These are phyloP conservation scores for Sinelater perroti DNA, from an alignment of 2,888 invertebrate species.

Conservation along the genomic window DNA sequence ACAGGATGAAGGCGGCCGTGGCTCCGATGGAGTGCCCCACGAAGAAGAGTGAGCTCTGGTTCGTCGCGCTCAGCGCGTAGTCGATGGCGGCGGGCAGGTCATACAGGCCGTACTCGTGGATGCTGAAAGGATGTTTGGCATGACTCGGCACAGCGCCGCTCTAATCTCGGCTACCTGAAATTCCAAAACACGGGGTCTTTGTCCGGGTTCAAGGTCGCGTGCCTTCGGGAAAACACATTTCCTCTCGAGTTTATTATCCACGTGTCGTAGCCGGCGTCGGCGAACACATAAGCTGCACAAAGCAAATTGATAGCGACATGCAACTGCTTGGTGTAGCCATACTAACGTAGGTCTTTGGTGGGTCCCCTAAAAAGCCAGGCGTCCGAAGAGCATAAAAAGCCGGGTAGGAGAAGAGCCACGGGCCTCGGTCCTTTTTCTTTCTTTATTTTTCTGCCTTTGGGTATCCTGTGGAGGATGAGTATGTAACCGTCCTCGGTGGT, in stretches of 20 bases:
- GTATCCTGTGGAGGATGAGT: constrained; percentile 66
- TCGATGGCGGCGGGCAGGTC: constrained; percentile 71
- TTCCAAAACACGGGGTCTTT: constrained; percentile 65
- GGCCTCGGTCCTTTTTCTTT: constrained; percentile 43
- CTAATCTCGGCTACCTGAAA: constrained; percentile 60
- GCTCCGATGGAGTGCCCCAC: constrained; percentile 74
- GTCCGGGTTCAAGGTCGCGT: constrained; percentile 59
- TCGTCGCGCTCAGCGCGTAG: constrained; percentile 64
- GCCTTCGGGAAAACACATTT: constrained; percentile 66
- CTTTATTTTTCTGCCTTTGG: constrained; percentile 55
- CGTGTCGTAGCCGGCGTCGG: constrained; percentile 62
- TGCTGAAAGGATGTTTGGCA: constrained; percentile 58
- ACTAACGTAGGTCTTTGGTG: constrained; percentile 62
- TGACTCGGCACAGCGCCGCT: background rate
- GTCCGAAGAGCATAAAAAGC: constrained; percentile 64
- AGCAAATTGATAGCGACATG: background rate
- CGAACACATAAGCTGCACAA: constrained; percentile 58
- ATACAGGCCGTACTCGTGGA: constrained; percentile 70
- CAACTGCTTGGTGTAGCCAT: too few relatives aligned
- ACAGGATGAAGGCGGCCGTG: constrained; percentile 61
- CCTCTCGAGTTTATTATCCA: constrained; percentile 72
- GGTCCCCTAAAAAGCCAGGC: constrained; percentile 66
- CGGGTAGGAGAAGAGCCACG: constrained; percentile 64
- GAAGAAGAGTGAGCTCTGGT: constrained; percentile 63
- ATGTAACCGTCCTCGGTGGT: constrained; percentile 66